Evolutionary conservation across 2,113 vertebrate species (phyloP).

Genomic region (Sorex araneus): DNA sequence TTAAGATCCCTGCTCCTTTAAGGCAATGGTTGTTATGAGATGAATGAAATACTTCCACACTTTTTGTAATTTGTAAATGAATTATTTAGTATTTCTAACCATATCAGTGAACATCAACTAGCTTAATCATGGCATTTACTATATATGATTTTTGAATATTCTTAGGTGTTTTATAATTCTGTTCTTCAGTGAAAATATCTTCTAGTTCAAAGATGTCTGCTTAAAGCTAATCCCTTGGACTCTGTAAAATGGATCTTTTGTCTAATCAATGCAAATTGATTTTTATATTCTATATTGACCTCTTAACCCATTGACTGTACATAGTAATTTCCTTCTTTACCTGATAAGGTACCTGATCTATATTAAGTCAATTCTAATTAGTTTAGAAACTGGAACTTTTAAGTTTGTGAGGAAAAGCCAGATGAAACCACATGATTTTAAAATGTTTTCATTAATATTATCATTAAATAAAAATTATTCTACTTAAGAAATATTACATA

Average conservation of each 20-base stretch:
- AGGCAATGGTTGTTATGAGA: conserved; percentile 80
- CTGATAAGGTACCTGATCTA: conserved; percentile 99
- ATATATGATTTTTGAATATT: conserved; percentile 85
- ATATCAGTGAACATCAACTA: conserved; percentile 87
- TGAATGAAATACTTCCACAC: conserved; percentile 83
- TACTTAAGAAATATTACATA: conserved; percentile 39
- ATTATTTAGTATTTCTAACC: conserved; percentile 84
- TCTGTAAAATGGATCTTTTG: conserved; percentile 98
- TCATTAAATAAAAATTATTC: conserved; percentile 48
- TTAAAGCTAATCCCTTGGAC: conserved; percentile 97
- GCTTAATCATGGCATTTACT: conserved; percentile 85
- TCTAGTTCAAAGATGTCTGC: conserved; percentile 95
- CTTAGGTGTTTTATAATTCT: conserved; percentile 87
- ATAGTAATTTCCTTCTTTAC: conserved; percentile 97
- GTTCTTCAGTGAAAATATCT: conserved; percentile 87
- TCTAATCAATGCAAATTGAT: conserved; percentile 99
- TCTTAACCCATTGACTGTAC: conserved; percentile 94
- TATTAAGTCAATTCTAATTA: conserved; percentile 99
- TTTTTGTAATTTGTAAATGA: conserved; percentile 84
- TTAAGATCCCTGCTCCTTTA: conserved; percentile 80
- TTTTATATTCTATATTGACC: conserved; percentile 98
- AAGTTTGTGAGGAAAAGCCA: conserved; percentile 88
- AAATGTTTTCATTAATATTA: conserved; percentile 75
- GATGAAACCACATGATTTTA: conserved; percentile 85
- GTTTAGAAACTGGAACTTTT: conserved; percentile 91